Base-by-base conservation (phyloP, 2,888 invertebrate species). In the Diaphora mendica region DNA sequence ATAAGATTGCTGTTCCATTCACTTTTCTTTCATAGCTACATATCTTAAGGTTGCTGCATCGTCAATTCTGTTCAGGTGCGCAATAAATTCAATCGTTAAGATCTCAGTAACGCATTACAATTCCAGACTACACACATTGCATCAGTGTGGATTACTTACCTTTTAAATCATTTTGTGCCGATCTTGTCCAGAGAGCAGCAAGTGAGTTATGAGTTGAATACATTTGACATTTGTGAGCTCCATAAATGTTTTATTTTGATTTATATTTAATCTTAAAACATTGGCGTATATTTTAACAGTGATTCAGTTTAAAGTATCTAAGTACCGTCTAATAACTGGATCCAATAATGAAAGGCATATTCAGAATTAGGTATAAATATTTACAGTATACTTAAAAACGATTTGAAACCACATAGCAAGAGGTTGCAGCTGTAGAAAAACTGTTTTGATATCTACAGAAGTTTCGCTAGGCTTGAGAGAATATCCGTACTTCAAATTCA, bases 101-200 rank as follows among this genome's bases (percentile, higher is more conserved):
- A 90, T 87, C 87, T 87, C 85, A 87, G 87, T 87, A 86, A 86
- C 81, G 87, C 88, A 90, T 87, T 87, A 84, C 88, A 87, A 89
- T 88, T 82, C 83, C 76, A 86, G 80, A 82, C 85, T 87, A 87
- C 88, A 87, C 83, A 85, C 84, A 86, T 86, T 89, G 86, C 85
- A 87, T 88, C 88, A 89, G 85, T 84, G 85, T 89, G 82, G 85
- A 86, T 88, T 86, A 88, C 89, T 89, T 86, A 85, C 85, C 79
- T 83, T 80, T 87, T 90, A 89, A 88, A 91, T 90, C 86, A 89
- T 86, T 88, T 85, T 81, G 86, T 86, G 78, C 76, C 79, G 78
- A 81, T 80, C 74, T 80, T 78, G 78, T 69, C 44, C n/a, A 74
- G 77, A 76, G 75, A 79, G 44, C 44, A 23, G 51, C 67, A 62